These are phyloP conservation scores for Drosophila gaucha DNA, from an alignment of 2,888 invertebrate genomes.

Conservation along the genomic window DNA sequence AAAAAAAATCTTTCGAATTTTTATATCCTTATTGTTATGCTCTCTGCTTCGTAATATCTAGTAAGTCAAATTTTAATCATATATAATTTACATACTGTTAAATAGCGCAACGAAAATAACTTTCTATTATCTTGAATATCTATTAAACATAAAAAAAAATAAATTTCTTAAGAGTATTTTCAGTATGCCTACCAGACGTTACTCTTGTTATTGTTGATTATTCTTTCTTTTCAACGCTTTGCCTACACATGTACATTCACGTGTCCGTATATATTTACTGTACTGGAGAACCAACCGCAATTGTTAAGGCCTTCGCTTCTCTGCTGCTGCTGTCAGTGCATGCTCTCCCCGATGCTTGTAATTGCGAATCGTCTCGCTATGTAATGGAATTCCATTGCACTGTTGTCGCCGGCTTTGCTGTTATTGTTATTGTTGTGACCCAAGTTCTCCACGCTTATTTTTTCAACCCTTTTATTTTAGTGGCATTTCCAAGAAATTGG, in stretches of 20 bases:
- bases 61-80: too few relatives aligned
- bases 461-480: slow-evolving; percentile 15
- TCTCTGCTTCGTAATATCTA: too few relatives aligned
- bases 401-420: slow-evolving; percentile 4
- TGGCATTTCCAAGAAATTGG: slow-evolving; percentile 34
- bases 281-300: slow-evolving; percentile 38
- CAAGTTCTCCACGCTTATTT: slow-evolving; percentile 12
- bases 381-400: slow-evolving; percentile 41
- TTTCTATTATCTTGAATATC: not conserved
- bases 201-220: too few relatives aligned
- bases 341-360: slow-evolving; percentile 25
- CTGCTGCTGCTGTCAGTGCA: slow-evolving; percentile 1
- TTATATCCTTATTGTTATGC: too few relatives aligned
- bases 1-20: too few relatives aligned
- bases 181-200: not conserved
- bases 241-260: not conserved
- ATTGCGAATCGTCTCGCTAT: slow-evolving; percentile 42
- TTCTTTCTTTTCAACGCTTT: too few relatives aligned
- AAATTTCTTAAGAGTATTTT: slow-evolving; percentile 11
- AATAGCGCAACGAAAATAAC: not conserved
- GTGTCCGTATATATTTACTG: slow-evolving; percentile 40
- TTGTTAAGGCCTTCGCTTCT: slow-evolving; percentile 9
- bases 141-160: too few relatives aligned
- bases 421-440: slow-evolving; percentile 15
- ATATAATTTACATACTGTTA: not conserved